Conservation (phyloP, 2,113 vertebrate genomes). For the Cyphomyrus discorhynchus region DNA sequence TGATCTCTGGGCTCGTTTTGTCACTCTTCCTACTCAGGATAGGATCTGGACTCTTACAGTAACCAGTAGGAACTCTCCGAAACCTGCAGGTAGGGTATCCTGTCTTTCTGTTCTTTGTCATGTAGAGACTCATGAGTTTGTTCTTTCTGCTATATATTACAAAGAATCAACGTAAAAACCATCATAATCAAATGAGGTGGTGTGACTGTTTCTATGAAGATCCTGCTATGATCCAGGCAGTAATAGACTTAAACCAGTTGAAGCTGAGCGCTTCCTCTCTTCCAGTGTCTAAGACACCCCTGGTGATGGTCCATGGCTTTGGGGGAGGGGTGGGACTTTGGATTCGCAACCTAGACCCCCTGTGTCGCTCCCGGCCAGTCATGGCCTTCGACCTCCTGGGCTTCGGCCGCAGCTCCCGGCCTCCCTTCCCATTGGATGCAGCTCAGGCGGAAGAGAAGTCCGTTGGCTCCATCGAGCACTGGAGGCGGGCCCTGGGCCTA, state of each 20-base stretch:
- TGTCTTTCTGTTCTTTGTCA: slow-evolving; percentile 1
- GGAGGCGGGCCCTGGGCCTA: slow-evolving; percentile 66
- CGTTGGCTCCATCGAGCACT: slow-evolving; percentile 73
- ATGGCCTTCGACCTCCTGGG: slow-evolving; percentile 79
- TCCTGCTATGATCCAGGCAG: background rate
- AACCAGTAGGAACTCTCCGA: slow-evolving; percentile 48
- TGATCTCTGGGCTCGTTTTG: slow-evolving; percentile 73
- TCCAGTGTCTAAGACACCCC: slow-evolving; percentile 59
- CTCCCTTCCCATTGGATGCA: slow-evolving; percentile 66
- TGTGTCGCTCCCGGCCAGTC: slow-evolving; percentile 61
- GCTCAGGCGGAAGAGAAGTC: slow-evolving; percentile 74
- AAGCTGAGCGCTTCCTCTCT: background rate
- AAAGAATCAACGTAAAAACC: background rate
- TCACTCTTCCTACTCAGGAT: slow-evolving; percentile 72
- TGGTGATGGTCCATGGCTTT: slow-evolving; percentile 87
- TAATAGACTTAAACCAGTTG: background rate
- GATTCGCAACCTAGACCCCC: slow-evolving; percentile 74
- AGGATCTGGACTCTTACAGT: slow-evolving; percentile 81
- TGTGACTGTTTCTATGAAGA: background rate
- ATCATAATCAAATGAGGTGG: background rate
- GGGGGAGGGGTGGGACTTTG: slow-evolving; percentile 82
- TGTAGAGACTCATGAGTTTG: background rate
- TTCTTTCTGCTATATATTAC: background rate
- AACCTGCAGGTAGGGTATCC: slow-evolving; percentile 35
- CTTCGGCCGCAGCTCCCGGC: slow-evolving; percentile 79